These are phyloP conservation scores for Caenorhabditis zanzibari DNA, from an alignment of 2,888 invertebrate species.

Conservation along the genomic window DNA sequence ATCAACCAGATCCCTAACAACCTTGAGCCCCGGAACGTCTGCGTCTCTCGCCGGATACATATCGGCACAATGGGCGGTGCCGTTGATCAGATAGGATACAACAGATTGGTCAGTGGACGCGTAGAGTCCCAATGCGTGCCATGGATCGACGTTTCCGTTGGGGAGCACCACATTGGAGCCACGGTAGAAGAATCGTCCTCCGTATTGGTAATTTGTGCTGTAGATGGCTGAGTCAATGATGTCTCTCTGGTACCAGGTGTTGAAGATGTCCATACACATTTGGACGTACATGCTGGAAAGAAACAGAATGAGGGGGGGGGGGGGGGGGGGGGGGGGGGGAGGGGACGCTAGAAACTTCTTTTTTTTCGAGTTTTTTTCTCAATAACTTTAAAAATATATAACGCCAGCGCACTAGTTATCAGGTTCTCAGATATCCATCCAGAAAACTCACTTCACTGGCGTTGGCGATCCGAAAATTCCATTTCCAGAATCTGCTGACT, in stretches of 20 bases:
- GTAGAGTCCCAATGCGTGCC: conserved; percentile 71
- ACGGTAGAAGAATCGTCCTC: conserved; percentile 63
- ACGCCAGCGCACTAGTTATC: too few relatives aligned
- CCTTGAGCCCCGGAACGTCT: conserved; percentile 61
- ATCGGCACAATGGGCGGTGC: conserved; percentile 77
- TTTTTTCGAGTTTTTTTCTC: too few relatives aligned
- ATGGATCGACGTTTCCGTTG: conserved; percentile 73
- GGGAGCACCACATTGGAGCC: conserved; percentile 73
- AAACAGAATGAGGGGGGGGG: too few relatives aligned
- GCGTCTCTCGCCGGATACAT: conserved; percentile 73
- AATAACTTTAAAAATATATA: too few relatives aligned
- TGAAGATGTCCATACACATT: conserved; percentile 77
- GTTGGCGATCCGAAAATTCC: conserved; percentile 75
- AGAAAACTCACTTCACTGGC: conserved; percentile 74
- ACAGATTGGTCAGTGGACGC: conserved; percentile 32
- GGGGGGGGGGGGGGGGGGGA: too few relatives aligned
- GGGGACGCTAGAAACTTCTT: too few relatives aligned
- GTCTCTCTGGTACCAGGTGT: conserved; percentile 13
- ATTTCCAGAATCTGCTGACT: conserved; percentile 88
- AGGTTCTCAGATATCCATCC: too few relatives aligned
- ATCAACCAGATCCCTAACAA: conserved; percentile 54
- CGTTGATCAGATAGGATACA: conserved; percentile 57
- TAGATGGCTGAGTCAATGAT: conserved; percentile 41
- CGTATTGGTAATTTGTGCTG: conserved; percentile 67
- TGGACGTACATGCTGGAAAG: conserved; percentile 73